A percentile compares a stretch with the other conserved stretches of the same genome.
phyloP scores from a whole-genome alignment of 1,140 invertebrate genomes.

The Heliconius nattereri region DNA sequence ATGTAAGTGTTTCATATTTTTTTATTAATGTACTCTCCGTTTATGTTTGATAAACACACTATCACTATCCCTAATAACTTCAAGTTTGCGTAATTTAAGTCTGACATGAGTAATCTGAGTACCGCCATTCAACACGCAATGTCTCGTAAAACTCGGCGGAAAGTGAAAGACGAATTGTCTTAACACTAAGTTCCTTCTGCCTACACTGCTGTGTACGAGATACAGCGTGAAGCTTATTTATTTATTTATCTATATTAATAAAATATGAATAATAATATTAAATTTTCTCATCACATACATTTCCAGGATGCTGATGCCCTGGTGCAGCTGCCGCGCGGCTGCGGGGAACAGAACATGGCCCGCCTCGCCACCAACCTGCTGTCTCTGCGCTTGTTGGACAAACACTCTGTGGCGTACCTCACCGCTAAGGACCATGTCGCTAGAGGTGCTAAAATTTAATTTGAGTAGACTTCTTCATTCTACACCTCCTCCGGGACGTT shows the following conservation, averaged over 20 bases:
- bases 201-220: neutral
- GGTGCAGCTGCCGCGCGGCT: constrained; percentile 84
- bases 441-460: constrained; percentile 49
- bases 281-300: neutral
- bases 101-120: too few species aligned
- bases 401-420: constrained; percentile 50
- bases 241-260: too few species aligned
- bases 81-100: too few species aligned
- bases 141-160: too few species aligned
- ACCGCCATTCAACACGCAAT: too few species aligned
- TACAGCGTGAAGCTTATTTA: too few species aligned
- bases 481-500: too few species aligned
- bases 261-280: too few species aligned
- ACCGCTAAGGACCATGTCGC: constrained; percentile 55
- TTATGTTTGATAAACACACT: too few species aligned
- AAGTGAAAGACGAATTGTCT: neutral
- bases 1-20: constrained; percentile 49
- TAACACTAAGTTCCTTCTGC: neutral
- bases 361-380: constrained; percentile 89
- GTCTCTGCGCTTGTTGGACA: constrained; percentile 84
- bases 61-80: too few species aligned
- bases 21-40: neutral
- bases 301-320: constrained; percentile 82
- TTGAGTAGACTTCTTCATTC: too few species aligned
- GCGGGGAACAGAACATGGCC: constrained; percentile 93